These are phyloP conservation scores for Notechis scutatus DNA, from an alignment of 2,113 vertebrate species.

Conservation along the genomic window DNA sequence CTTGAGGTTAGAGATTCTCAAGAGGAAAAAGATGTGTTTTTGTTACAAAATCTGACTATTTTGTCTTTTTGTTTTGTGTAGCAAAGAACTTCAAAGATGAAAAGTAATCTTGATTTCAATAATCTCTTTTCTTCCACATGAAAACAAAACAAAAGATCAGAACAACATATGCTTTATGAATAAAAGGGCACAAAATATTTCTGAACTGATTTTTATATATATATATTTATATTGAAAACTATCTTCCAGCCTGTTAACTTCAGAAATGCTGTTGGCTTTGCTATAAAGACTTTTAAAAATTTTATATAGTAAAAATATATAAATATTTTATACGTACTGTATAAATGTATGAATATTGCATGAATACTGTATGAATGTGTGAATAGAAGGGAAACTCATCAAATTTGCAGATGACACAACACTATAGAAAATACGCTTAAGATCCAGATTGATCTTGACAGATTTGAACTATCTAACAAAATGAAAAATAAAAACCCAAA, in stretches of 20 bases:
- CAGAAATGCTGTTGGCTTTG: neutral
- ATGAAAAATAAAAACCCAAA: neutral
- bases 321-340: neutral
- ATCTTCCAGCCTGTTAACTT: neutral
- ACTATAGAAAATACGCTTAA: neutral
- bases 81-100: slow-evolving; percentile 31
- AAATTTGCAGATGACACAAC: neutral
- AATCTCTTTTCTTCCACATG: neutral
- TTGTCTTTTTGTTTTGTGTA: slow-evolving; percentile 31
- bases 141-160: neutral
- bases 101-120: slow-evolving; percentile 34
- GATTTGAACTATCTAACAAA: neutral
- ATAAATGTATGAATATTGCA: neutral
- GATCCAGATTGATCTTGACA: neutral
- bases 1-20: neutral
- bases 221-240: neutral
- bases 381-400: neutral
- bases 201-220: neutral
- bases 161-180: neutral
- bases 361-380: neutral
- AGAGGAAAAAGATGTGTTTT: neutral
- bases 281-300: neutral
- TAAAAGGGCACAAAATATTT: neutral
- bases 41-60: slow-evolving; percentile 7
- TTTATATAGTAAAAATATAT: neutral